These are phyloP conservation scores for Sesia bembeciformis DNA, from an alignment of 2,888 invertebrate species.

Conservation along the genomic window DNA sequence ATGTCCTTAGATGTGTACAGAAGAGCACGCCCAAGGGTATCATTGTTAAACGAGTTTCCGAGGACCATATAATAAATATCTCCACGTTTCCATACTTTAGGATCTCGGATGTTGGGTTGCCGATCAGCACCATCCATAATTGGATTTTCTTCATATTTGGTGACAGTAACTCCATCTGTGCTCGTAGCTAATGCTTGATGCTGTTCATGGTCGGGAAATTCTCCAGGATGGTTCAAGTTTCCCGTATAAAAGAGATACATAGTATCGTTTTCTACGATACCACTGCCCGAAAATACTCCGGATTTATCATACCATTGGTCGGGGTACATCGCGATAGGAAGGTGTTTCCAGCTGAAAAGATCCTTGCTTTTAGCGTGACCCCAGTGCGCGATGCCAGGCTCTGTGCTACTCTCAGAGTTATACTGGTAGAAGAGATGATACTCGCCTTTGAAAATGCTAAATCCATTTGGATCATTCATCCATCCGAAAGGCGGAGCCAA, in stretches of 20 bases:
- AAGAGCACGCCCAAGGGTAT: conserved; percentile 37
- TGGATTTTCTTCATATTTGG: conserved; percentile 45
- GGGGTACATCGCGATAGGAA: conserved; percentile 59
- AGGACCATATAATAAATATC: conserved; percentile 53
- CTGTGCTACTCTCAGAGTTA: conserved; percentile 46
- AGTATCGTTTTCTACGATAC: conserved; percentile 37
- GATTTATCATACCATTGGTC: conserved; percentile 41
- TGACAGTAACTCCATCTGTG: conserved; percentile 40
- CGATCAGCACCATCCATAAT: conserved; percentile 32
- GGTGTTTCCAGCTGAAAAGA: conserved; percentile 58
- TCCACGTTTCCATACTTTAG: conserved; percentile 58
- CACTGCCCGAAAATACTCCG: conserved; percentile 67
- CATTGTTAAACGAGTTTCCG: conserved; percentile 45
- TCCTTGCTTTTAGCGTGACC: conserved; percentile 64
- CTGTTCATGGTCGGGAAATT: conserved; percentile 35
- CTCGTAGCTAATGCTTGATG: conserved; percentile 44
- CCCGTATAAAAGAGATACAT: conserved; percentile 57
- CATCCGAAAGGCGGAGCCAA: conserved; percentile 49
- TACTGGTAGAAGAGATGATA: conserved; percentile 70
- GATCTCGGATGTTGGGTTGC: conserved; percentile 60
- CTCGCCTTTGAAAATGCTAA: conserved; percentile 38
- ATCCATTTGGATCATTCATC: conserved; percentile 75
- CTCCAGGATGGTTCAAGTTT: conserved; percentile 31
- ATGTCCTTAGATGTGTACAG: conserved; percentile 46
- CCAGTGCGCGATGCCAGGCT: conserved; percentile 59